These are phyloP conservation scores for Ferrisia virgata DNA, from an alignment of 2,888 invertebrate genomes.

Conservation along the genomic window DNA sequence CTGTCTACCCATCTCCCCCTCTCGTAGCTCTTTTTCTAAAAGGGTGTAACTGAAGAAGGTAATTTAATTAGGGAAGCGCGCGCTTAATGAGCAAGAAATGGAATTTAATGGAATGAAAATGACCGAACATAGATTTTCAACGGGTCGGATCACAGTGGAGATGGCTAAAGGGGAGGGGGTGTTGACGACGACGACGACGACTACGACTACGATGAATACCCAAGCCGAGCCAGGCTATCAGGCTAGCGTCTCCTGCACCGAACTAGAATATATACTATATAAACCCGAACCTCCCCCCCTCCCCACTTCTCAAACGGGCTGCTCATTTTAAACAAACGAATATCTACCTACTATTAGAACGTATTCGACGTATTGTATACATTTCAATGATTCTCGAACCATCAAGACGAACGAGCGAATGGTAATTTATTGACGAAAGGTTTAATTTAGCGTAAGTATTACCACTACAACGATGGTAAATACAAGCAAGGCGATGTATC, in stretches of 20 bases:
- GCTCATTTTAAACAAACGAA: background rate
- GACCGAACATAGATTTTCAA: background rate
- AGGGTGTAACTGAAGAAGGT: constrained; percentile 26
- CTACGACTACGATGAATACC: background rate
- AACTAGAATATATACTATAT: no score
- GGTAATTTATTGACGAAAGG: background rate
- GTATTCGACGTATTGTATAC: background rate
- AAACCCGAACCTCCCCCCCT: no score
- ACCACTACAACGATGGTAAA: no score
- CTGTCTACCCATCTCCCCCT: no score
- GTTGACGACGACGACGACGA: background rate
- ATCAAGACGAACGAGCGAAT: background rate
- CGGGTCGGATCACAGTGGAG: background rate
- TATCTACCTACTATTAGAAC: background rate
- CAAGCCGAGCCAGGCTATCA: background rate
- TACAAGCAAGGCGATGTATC: no score
- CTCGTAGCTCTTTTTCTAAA: background rate
- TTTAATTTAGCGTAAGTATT: constrained; percentile 4
- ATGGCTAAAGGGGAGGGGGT: background rate
- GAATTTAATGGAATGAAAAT: constrained; percentile 42
- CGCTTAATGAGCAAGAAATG: constrained; percentile 41
- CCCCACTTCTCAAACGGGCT: background rate
- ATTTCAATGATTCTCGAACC: background rate
- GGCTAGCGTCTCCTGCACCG: no score
- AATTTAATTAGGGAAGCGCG: constrained; percentile 33